Percentiles rank a stretch among this genome's conserved stretches.
Conservation (phyloP, 2,888 invertebrate genomes). For the Scotopteryx bipunctaria region DNA sequence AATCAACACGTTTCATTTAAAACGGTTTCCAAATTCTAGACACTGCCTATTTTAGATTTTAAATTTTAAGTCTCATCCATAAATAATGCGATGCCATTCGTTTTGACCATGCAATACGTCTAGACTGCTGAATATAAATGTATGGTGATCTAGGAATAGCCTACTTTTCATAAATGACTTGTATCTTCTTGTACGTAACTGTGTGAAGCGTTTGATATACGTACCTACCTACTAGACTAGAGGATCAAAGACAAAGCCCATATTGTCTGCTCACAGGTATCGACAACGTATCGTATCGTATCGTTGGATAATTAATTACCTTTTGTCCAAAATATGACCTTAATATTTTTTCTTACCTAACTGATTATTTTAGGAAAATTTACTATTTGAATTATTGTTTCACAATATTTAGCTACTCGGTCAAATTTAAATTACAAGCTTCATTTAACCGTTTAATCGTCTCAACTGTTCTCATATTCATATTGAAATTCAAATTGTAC, state of each 20-base stretch:
- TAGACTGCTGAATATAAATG: conserved; percentile 79
- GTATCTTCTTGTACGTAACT: conserved; percentile 35
- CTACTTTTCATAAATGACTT: conserved; percentile 49
- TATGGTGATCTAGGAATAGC: conserved; percentile 79
- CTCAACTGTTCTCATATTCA: conserved; percentile 67
- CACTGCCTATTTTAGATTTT: conserved; percentile 74
- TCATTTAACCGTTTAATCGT: conserved; percentile 69
- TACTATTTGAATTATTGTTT: too few relatives aligned
- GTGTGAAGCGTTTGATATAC: conserved; percentile 28
- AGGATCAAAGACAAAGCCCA: too few relatives aligned
- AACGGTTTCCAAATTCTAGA: conserved; percentile 67
- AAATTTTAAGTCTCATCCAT: conserved; percentile 79
- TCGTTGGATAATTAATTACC: too few relatives aligned
- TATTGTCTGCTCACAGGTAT: too few relatives aligned
- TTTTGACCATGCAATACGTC: conserved; percentile 82
- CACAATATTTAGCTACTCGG: not conserved
- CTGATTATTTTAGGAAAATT: too few relatives aligned
- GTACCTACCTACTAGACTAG: too few relatives aligned
- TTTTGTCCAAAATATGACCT: too few relatives aligned
- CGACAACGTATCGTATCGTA: too few relatives aligned
- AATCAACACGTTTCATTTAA: conserved; percentile 44
- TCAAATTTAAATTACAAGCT: conserved; percentile 60
- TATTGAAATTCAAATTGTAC: conserved; percentile 77
- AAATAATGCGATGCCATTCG: conserved; percentile 73
- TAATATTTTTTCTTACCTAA: too few relatives aligned